Percentiles rank a stretch among this genome's conserved stretches.
phyloP scores from a whole-genome alignment of 2,797 vertebrate species.

The Eulemur mongoz region DNA sequence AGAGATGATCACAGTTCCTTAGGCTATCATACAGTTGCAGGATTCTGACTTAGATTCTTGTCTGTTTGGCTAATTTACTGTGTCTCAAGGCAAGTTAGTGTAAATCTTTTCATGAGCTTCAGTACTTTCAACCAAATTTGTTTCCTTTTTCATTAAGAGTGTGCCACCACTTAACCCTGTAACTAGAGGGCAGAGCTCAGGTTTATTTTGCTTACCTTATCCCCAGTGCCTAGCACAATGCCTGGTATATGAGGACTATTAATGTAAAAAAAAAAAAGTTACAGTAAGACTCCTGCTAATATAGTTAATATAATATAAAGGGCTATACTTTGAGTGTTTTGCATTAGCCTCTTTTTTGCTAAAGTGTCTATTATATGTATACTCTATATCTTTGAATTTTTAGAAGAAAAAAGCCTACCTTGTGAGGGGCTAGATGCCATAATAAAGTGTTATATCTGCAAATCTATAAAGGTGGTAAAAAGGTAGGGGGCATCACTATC shows the following conservation, averaged over 20 bases:
- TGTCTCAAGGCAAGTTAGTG: slow-evolving; percentile 16
- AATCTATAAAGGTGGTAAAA: background rate
- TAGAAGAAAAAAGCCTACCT: background rate
- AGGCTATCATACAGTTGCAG: background rate
- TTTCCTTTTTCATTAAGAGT: slow-evolving; percentile 19
- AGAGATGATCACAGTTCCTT: slow-evolving; percentile 16
- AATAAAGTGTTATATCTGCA: background rate
- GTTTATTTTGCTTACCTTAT: background rate
- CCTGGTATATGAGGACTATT: background rate
- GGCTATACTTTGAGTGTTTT: background rate
- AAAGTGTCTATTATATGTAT: background rate
- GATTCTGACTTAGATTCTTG: slow-evolving; percentile 4
- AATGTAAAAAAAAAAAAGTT: background rate
- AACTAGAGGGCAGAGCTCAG: background rate
- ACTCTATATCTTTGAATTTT: background rate
- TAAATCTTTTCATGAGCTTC: slow-evolving; percentile 37
- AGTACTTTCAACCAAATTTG: background rate
- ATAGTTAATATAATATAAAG: background rate
- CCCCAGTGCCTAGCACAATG: background rate
- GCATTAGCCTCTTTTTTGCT: background rate
- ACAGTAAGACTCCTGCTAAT: background rate
- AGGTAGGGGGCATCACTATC: background rate
- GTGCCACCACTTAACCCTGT: background rate
- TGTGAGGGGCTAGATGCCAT: background rate
- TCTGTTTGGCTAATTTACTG: slow-evolving; percentile 45